Conservation (phyloP, 2,113 vertebrate species). For the Malurus cyaneus region DNA sequence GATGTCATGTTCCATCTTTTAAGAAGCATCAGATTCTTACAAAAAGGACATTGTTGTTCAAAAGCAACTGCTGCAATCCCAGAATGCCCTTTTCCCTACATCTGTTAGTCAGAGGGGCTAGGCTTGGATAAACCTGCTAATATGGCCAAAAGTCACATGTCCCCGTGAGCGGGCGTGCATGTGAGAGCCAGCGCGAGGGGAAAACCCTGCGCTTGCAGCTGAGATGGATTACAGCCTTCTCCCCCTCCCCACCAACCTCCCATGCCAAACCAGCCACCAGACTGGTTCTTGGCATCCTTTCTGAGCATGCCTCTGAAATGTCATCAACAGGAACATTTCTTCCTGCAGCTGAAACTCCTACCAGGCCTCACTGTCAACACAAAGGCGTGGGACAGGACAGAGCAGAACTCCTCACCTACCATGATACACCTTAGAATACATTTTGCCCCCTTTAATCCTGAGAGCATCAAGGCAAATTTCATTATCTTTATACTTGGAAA, state of each 20-base stretch:
- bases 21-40: constrained; percentile 75
- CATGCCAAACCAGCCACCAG: neutral
- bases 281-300: neutral
- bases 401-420: neutral
- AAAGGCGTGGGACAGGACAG: neutral
- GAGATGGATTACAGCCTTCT: neutral
- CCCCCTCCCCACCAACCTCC: neutral
- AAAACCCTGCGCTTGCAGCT: neutral
- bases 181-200: neutral
- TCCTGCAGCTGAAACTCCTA: neutral
- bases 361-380: neutral
- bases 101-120: constrained; percentile 68
- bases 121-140: constrained; percentile 59
- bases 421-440: neutral
- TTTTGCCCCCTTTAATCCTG: neutral
- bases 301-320: neutral
- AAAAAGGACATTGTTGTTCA: constrained; percentile 77
- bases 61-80: constrained; percentile 73
- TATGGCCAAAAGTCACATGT: constrained; percentile 44
- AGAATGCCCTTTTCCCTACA: constrained; percentile 68
- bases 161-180: neutral
- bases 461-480: neutral
- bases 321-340: neutral
- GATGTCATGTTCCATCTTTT: constrained; percentile 78
- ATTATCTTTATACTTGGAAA: constrained; percentile 3